phyloP scores from a whole-genome alignment of 2,113 vertebrate species.

The Coregonus clupeaformis region DNA sequence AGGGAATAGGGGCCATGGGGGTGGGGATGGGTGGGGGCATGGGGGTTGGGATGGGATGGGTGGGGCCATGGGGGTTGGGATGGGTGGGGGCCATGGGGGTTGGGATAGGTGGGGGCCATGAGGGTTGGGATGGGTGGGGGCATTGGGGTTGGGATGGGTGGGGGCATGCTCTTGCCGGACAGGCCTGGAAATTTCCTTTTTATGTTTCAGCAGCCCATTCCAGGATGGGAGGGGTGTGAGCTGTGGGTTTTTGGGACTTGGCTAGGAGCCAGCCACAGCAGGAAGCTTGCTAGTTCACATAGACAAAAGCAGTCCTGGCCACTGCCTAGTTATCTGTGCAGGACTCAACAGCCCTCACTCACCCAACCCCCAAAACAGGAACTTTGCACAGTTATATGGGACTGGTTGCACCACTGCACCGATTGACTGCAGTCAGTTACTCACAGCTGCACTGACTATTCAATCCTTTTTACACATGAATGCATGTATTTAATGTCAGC shows the following conservation, averaged over 20 bases:
- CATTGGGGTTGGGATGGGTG: slow-evolving; percentile 30
- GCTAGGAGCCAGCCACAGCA: slow-evolving; percentile 71
- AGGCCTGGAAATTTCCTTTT: slow-evolving; percentile 76
- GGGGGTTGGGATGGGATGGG: slow-evolving; percentile 35
- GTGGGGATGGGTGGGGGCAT: slow-evolving; percentile 33
- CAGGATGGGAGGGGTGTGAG: slow-evolving; percentile 66
- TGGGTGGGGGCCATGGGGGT: no score
- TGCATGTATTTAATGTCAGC: no score
- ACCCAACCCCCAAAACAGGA: slow-evolving; percentile 47
- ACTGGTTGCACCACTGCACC: slow-evolving; percentile 16
- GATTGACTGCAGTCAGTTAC: slow-evolving; percentile 23
- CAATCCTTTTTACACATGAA: background rate
- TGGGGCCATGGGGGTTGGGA: slow-evolving; percentile 37
- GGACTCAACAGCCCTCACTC: slow-evolving; percentile 30
- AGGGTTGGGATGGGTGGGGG: slow-evolving; percentile 39
- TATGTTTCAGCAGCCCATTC: slow-evolving; percentile 64
- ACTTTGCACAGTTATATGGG: slow-evolving; percentile 36
- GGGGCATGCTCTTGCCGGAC: slow-evolving; percentile 47
- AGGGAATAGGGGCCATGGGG: slow-evolving; percentile 47
- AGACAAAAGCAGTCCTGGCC: slow-evolving; percentile 66
- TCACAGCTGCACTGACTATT: slow-evolving; percentile 20
- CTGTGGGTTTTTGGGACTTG: slow-evolving; percentile 64
- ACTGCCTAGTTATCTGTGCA: slow-evolving; percentile 50
- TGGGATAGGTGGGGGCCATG: no score
- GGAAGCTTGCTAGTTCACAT: slow-evolving; percentile 74